Evolutionary conservation across 1,140 invertebrate genomes (phyloP).

Genomic region (Pseudomyrmex concolor): DNA sequence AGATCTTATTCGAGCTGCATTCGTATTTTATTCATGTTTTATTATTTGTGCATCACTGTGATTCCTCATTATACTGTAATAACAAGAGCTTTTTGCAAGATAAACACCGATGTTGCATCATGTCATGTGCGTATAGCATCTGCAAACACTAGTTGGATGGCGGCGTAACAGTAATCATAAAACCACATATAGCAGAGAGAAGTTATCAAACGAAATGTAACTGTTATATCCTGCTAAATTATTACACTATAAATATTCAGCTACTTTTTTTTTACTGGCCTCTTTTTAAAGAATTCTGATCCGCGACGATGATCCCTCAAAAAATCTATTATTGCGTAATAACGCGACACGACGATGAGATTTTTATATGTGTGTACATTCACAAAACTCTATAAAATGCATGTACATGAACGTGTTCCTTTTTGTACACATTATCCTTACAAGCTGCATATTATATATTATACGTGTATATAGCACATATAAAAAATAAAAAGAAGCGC

Average conservation of each 20-base stretch:
- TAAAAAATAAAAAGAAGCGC: too few species aligned
- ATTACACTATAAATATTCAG: background rate
- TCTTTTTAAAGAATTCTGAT: background rate
- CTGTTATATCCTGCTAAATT: background rate
- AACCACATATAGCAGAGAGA: background rate
- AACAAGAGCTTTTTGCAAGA: slow-evolving; percentile 44
- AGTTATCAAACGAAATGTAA: background rate
- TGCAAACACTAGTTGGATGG: slow-evolving; percentile 19
- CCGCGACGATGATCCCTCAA: background rate
- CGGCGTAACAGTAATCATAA: background rate
- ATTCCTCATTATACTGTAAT: slow-evolving; percentile 46
- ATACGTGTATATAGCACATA: background rate
- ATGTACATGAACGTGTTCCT: background rate
- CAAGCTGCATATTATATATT: too few species aligned
- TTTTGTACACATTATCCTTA: background rate
- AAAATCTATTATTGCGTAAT: background rate
- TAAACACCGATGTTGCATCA: slow-evolving; percentile 39
- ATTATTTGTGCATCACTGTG: slow-evolving; percentile 1
- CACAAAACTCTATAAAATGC: too few species aligned
- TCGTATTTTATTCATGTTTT: slow-evolving; percentile 10
- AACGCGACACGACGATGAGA: too few species aligned
- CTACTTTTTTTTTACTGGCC: background rate
- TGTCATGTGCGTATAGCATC: slow-evolving; percentile 19
- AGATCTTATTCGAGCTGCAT: slow-evolving; percentile 34
- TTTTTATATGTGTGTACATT: too few species aligned